A percentile compares a stretch with the other conserved stretches of the same genome.
Conservation (phyloP, 1,140 invertebrate species). For the Mylabris phalerata region DNA sequence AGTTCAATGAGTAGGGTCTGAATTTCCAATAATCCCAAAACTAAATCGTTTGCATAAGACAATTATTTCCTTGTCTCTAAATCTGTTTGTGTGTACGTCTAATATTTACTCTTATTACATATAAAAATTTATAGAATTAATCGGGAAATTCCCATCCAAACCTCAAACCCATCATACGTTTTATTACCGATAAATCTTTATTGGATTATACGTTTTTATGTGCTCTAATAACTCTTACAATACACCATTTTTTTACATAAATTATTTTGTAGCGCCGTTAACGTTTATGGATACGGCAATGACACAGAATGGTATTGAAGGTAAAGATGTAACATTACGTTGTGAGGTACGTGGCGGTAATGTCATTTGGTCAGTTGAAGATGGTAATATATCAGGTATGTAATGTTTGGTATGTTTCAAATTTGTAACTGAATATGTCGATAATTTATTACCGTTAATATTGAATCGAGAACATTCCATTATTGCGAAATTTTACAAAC, state of each 20-base stretch:
- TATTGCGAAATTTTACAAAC: background rate
- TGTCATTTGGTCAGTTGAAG: conserved; percentile 12
- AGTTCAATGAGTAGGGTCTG: too few relatives aligned
- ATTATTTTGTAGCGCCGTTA: conserved; percentile 18
- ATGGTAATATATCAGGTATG: background rate
- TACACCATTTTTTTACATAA: background rate
- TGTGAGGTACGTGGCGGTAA: conserved; percentile 22
- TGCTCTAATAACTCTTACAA: background rate
- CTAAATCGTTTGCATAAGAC: too few relatives aligned
- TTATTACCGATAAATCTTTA: too few relatives aligned
- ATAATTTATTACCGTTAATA: background rate
- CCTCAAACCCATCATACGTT: too few relatives aligned
- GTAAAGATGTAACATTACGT: conserved; percentile 17
- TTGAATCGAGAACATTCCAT: background rate
- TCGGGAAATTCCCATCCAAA: too few relatives aligned
- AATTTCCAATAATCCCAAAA: too few relatives aligned
- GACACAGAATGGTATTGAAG: conserved; percentile 20
- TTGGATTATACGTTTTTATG: background rate
- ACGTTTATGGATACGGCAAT: conserved; percentile 26
- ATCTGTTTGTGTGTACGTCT: too few relatives aligned
- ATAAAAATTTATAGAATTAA: too few relatives aligned
- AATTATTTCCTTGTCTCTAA: too few relatives aligned
- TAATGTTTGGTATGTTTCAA: too few relatives aligned
- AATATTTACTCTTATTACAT: too few relatives aligned
- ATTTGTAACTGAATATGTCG: too few relatives aligned